phyloP scores from a whole-genome alignment of 2,113 vertebrate species.

The Poeciliopsis occidentalis region DNA sequence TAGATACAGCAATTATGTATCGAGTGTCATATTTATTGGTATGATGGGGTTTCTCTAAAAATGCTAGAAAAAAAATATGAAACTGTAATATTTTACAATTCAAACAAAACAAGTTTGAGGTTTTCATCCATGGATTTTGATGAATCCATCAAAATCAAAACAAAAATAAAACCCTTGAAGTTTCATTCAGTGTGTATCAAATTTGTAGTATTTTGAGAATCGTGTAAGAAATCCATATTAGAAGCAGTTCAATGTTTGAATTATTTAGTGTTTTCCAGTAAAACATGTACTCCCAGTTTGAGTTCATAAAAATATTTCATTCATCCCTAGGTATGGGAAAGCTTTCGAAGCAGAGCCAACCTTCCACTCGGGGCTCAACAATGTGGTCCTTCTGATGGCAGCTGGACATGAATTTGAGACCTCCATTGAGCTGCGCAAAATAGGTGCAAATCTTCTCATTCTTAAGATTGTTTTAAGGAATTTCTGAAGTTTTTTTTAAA shows the following conservation, averaged over 20 bases:
- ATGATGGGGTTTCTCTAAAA: too few species aligned
- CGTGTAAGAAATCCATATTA: neutral
- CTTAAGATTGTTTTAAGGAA: neutral
- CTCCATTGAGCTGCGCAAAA: conserved; percentile 85
- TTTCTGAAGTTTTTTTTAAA: too few species aligned
- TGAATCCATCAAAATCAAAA: too few species aligned
- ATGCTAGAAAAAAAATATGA: too few species aligned
- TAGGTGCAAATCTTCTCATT: conserved; percentile 72
- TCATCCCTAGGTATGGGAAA: conserved; percentile 84
- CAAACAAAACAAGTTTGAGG: too few species aligned
- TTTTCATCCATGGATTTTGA: too few species aligned
- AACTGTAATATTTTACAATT: too few species aligned
- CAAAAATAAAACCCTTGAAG: too few species aligned
- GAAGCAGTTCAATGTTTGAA: neutral
- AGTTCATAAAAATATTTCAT: neutral
- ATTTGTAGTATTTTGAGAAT: too few species aligned
- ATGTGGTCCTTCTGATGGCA: conserved; percentile 86
- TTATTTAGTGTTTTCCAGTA: neutral
- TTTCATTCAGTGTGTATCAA: too few species aligned
- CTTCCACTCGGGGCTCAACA: conserved; percentile 89
- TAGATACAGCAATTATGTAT: too few species aligned
- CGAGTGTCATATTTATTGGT: too few species aligned
- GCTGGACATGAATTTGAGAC: conserved; percentile 86
- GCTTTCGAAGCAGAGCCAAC: conserved; percentile 88
- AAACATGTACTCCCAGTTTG: neutral